phyloP scores from a whole-genome alignment of 1,140 invertebrate species.

The Drosophila equinoxialis region DNA sequence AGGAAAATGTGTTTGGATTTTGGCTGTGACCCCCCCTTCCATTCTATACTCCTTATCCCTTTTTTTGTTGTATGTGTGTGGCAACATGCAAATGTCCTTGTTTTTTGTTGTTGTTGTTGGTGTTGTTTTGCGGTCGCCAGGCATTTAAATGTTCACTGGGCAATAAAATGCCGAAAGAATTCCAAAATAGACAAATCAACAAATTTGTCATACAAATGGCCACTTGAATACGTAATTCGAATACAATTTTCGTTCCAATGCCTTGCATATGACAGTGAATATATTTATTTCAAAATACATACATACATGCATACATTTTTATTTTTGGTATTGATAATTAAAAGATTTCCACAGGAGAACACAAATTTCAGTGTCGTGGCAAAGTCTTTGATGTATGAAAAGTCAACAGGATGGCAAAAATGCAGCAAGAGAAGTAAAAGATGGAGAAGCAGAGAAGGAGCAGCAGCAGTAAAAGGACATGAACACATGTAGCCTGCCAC shows the following conservation, averaged over 20 bases:
- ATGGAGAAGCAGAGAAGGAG: neutral
- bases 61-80: constrained; percentile 23
- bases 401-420: constrained; percentile 14
- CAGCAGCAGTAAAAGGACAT: constrained; percentile 45
- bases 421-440: constrained; percentile 17
- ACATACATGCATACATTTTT: neutral
- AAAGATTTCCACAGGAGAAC: constrained; percentile 16
- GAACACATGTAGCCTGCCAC: constrained; percentile 67
- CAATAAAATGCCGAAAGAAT: constrained; percentile 72
- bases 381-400: constrained; percentile 3
- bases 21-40: constrained; percentile 12
- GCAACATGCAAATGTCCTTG: constrained; percentile 66
- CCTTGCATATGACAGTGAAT: neutral
- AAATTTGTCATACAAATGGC: constrained; percentile 47
- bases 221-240: constrained; percentile 3
- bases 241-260: neutral
- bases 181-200: constrained; percentile 45
- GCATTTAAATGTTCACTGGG: constrained; percentile 75
- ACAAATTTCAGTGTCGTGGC: constrained; percentile 21
- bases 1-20: constrained; percentile 51
- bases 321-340: neutral
- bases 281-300: neutral
- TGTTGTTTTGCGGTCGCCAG: constrained; percentile 67
- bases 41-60: neutral
- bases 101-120: constrained; percentile 26